phyloP scores from a whole-genome alignment of 2,888 invertebrate genomes.

The Habrosyne pyritoides region DNA sequence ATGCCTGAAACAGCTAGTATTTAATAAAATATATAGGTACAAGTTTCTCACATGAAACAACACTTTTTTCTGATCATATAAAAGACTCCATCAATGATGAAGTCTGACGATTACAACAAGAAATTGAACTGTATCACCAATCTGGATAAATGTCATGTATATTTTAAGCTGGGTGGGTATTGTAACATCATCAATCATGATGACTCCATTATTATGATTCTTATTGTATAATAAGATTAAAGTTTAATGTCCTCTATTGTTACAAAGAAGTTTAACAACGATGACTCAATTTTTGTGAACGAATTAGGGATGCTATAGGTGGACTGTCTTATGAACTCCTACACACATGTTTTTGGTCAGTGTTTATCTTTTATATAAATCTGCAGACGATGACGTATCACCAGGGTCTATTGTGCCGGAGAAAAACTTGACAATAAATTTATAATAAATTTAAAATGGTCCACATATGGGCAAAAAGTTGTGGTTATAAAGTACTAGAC shows the following conservation, averaged over 20 bases:
- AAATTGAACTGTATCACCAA: conserved; percentile 39
- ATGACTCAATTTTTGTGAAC: conserved; percentile 41
- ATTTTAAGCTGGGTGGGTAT: conserved; percentile 24
- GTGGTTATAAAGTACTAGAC: neutral
- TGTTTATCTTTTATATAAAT: conserved; percentile 5
- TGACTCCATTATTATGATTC: conserved; percentile 20
- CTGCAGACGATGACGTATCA: neutral
- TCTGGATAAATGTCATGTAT: conserved; percentile 29
- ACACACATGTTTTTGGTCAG: conserved; percentile 3
- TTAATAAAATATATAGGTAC: too few species aligned
- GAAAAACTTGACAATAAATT: neutral
- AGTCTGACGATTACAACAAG: conserved; percentile 13
- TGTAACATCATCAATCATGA: conserved; percentile 44
- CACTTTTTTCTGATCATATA: neutral
- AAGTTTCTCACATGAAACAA: too few species aligned
- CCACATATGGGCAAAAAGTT: neutral
- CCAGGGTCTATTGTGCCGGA: neutral
- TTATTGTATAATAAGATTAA: conserved; percentile 28
- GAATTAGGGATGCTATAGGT: conserved; percentile 37
- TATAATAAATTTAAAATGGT: neutral
- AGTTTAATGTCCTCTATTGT: conserved; percentile 50
- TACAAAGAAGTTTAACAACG: conserved; percentile 23
- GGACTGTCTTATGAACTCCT: neutral
- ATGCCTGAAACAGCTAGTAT: too few species aligned
- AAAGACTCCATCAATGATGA: conserved; percentile 5